Evolutionary conservation across 2,797 vertebrate genomes (phyloP), one percentile per base, ranked within the genome.

Genomic region (Accipiter minullus): DNA sequence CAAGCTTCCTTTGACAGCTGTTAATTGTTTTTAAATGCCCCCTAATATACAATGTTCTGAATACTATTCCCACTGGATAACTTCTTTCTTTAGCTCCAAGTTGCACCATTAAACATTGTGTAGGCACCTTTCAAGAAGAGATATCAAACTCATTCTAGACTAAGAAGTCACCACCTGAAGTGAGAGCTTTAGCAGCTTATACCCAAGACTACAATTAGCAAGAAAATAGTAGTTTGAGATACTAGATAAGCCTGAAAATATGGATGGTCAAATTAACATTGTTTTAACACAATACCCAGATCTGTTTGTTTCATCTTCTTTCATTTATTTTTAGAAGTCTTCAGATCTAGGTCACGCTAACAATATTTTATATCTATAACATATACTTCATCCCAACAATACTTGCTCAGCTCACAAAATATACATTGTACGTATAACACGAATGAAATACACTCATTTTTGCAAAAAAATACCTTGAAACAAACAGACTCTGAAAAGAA

Each of bases 81-180:
- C 40, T 81, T 81, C 56, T 74, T 50, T 81, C 79, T 81, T 77
- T 68, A 94, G 55, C 55, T 82, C 74, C 32, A 76, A 21, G 15
- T 77, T 86, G 79, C 27, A 89, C 73, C 45, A 67, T 74, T 47
- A 58, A 86, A 69, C 40, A 75, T 48, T 50, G 16, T 32, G 62
- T 76, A 94, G 67, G 32, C 23, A 66, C 18, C 34, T 94, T 87
- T 81, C 68, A 72, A 56, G 38, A 45, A 63, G 15, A 90, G 25
- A 25, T 47, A 80, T 7, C n/a, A 80, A 90, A 91, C 21, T 21
- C 16, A 36, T 71, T 42, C 48, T 64, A 80, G n/a, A 76, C 32
- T 13, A 80, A 68, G 11, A 47, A 59, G 26, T 45, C 5, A 88
- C 26, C n/a, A 67, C 25, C 11, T 34, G 45, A 77, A 56, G 32